Percentiles rank a stretch among this genome's conserved stretches.
phyloP scores from a whole-genome alignment of 2,888 invertebrate genomes.

The Cerceris rybyensis region DNA sequence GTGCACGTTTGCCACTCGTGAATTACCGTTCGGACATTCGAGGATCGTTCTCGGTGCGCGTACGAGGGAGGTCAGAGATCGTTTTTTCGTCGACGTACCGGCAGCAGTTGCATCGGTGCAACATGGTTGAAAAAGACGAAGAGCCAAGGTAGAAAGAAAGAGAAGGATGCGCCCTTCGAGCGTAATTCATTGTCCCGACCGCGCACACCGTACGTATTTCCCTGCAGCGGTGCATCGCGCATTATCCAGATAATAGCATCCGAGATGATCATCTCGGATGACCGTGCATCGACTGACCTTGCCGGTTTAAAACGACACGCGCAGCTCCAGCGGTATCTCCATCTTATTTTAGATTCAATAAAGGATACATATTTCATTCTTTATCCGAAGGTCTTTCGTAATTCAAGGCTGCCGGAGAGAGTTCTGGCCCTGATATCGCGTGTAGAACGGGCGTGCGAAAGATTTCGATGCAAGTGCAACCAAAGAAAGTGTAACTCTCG shows the following conservation, averaged over 20 bases:
- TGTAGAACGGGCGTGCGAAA: conserved; percentile 24
- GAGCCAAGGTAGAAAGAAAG: conserved; percentile 39
- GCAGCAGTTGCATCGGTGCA: conserved; percentile 24
- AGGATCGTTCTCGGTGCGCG: conserved; percentile 32
- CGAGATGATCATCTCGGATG: conserved; percentile 72
- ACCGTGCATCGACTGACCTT: conserved; percentile 68
- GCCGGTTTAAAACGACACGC: conserved; percentile 63
- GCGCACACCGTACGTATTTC: conserved; percentile 58
- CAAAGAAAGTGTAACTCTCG: background rate
- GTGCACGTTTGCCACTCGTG: conserved; percentile 56
- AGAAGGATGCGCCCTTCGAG: conserved; percentile 57
- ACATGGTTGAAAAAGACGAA: conserved; percentile 26
- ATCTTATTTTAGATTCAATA: conserved; percentile 70
- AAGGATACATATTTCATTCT: conserved; percentile 67
- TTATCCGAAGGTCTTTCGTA: conserved; percentile 66
- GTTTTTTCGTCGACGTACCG: conserved; percentile 51
- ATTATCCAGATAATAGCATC: conserved; percentile 75
- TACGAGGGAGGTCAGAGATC: conserved; percentile 54
- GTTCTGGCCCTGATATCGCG: conserved; percentile 1
- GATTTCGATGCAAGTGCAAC: conserved; percentile 28
- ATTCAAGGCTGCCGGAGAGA: conserved; percentile 56
- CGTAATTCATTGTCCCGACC: conserved; percentile 71
- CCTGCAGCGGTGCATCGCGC: conserved; percentile 56
- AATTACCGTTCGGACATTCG: conserved; percentile 63
- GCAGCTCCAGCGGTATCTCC: conserved; percentile 51